phyloP scores from a whole-genome alignment of 1,140 invertebrate species.

The Drosophila nigromelanica region DNA sequence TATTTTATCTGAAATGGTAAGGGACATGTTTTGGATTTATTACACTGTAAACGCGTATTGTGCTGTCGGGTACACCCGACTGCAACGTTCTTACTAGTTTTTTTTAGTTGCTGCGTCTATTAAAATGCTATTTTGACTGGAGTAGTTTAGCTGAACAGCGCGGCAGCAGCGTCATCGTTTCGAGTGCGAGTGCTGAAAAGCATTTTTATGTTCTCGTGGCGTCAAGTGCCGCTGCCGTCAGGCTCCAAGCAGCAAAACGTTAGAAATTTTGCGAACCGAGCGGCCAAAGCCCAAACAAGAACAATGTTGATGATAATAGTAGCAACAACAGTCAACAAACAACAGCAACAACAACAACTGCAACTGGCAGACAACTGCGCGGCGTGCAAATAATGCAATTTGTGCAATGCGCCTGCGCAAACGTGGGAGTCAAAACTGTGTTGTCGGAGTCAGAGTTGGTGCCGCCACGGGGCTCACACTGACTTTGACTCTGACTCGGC shows the following conservation, averaged over 20 bases:
- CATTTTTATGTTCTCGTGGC: slow-evolving; percentile 82
- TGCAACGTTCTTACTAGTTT: background rate
- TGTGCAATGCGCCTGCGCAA: slow-evolving; percentile 77
- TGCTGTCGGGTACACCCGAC: no score
- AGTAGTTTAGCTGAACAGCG: slow-evolving; percentile 74
- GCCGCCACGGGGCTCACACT: slow-evolving; percentile 46
- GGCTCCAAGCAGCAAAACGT: slow-evolving; percentile 39
- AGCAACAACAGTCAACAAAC: slow-evolving; percentile 59
- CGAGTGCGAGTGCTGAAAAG: slow-evolving; percentile 79
- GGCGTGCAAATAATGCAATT: slow-evolving; percentile 82
- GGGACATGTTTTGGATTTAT: no score
- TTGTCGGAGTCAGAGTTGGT: slow-evolving; percentile 27
- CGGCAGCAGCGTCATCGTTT: slow-evolving; percentile 42
- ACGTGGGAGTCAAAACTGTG: slow-evolving; percentile 71
- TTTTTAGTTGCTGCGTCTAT: slow-evolving; percentile 63
- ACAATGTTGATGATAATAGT: slow-evolving; percentile 81
- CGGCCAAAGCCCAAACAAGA: slow-evolving; percentile 65
- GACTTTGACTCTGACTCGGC: slow-evolving; percentile 29
- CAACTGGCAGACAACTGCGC: slow-evolving; percentile 63
- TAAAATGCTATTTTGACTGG: slow-evolving; percentile 82
- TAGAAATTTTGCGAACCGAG: slow-evolving; percentile 54
- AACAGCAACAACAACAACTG: slow-evolving; percentile 30
- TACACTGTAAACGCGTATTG: no score
- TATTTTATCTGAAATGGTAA: no score
- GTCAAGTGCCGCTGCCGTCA: slow-evolving; percentile 71